Conservation (phyloP, 1,140 invertebrate species). For the Artemia franciscana region DNA sequence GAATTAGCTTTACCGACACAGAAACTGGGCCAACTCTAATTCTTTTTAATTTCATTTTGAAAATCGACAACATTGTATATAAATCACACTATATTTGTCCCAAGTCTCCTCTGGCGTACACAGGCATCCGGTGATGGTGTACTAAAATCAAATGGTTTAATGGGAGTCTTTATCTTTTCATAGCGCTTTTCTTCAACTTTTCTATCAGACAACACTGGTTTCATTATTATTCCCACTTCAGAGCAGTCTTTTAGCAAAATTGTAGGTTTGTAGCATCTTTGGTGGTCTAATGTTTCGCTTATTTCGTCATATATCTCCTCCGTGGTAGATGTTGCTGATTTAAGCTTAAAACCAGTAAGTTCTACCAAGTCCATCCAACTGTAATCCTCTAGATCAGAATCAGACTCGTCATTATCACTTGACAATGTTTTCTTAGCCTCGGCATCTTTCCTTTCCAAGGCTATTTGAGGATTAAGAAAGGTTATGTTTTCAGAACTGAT, state of each 20-base stretch:
- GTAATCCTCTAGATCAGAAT: not conserved
- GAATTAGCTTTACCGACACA: too few relatives aligned
- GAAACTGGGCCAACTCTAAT: too few relatives aligned
- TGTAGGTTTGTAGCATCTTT: not conserved
- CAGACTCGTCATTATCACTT: not conserved
- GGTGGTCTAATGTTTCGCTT: not conserved
- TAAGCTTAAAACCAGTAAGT: not conserved
- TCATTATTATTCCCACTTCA: not conserved
- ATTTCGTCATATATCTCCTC: not conserved
- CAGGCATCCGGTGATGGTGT: slow-evolving; percentile 32
- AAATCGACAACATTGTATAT: too few relatives aligned
- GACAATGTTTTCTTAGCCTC: too few relatives aligned
- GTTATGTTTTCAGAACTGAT: too few relatives aligned
- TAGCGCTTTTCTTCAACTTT: not conserved
- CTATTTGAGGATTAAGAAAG: too few relatives aligned
- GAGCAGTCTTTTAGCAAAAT: not conserved
- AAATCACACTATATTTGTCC: not conserved
- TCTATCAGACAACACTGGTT: not conserved
- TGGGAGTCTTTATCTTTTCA: not conserved
- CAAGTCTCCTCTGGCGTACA: slow-evolving; percentile 14
- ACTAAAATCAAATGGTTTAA: slow-evolving; percentile 27
- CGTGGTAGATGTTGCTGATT: not conserved
- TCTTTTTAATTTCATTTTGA: too few relatives aligned
- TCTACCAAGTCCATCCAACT: not conserved
- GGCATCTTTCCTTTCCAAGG: too few relatives aligned